Evolutionary conservation across 2,113 vertebrate species (phyloP).

Genomic region (Orycteropus afer): DNA sequence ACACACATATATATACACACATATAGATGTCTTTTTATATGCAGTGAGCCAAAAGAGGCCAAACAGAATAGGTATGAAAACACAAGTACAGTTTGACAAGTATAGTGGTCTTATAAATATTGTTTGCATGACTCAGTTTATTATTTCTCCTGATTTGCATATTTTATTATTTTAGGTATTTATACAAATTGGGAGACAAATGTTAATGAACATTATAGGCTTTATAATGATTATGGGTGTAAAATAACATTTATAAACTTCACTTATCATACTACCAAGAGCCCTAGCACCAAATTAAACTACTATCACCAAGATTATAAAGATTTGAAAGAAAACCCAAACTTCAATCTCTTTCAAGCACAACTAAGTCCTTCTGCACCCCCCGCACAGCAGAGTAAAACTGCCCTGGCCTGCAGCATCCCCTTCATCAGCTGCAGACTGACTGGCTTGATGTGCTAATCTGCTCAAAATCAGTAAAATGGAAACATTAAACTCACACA

Average conservation of each 20-base stretch:
- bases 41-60: background rate
- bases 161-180: conserved; percentile 41
- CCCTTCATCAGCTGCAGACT: too few relatives aligned
- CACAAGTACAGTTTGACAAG: background rate
- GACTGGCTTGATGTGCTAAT: background rate
- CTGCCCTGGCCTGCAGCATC: too few relatives aligned
- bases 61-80: background rate
- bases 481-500: background rate
- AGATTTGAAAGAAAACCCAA: conserved; percentile 20
- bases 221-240: background rate
- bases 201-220: background rate
- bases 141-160: background rate
- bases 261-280: background rate
- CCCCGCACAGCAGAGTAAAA: too few relatives aligned
- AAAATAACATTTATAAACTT: conserved; percentile 43
- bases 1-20: background rate
- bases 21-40: background rate
- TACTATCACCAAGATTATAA: background rate
- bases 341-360: background rate
- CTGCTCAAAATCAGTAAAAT: conserved; percentile 9
- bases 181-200: background rate
- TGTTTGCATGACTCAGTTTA: background rate
- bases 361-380: background rate
- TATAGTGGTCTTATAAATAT: background rate
- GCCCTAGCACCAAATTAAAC: background rate